phyloP scores from a whole-genome alignment of 2,888 invertebrate genomes.

The Zootermopsis nevadensis region DNA sequence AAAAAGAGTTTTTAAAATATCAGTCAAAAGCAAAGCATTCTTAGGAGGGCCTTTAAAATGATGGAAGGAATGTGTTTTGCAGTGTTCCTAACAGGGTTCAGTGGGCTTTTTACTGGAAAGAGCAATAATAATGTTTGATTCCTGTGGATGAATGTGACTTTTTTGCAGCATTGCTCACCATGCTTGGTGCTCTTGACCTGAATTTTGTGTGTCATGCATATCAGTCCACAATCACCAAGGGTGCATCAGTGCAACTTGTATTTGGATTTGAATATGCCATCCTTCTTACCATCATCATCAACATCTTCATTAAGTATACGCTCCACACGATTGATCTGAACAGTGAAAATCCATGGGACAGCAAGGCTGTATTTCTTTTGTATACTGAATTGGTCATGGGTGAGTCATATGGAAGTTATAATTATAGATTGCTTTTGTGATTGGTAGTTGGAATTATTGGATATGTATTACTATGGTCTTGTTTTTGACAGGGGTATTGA shows the following conservation, averaged over 20 bases:
- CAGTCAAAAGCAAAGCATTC: too few relatives aligned
- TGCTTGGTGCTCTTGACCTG: constrained; percentile 86
- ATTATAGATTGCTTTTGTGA: too few relatives aligned
- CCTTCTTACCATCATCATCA: constrained; percentile 90
- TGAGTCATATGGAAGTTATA: constrained; percentile 57
- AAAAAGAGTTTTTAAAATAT: too few relatives aligned
- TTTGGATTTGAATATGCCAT: constrained; percentile 99
- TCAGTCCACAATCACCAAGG: constrained; percentile 89
- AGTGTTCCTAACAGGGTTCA: too few relatives aligned
- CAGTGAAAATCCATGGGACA: constrained; percentile 98
- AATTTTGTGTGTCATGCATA: constrained; percentile 95
- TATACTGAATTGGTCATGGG: constrained; percentile 97
- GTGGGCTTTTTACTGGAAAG: too few relatives aligned
- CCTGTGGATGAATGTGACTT: neutral
- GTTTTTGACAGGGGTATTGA: too few relatives aligned
- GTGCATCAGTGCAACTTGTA: constrained; percentile 97
- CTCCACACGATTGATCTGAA: constrained; percentile 89
- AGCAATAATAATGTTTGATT: constrained; percentile 42
- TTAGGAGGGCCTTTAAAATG: too few relatives aligned
- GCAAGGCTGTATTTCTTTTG: constrained; percentile 96
- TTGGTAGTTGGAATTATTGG: too few relatives aligned
- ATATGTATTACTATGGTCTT: too few relatives aligned
- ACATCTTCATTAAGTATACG: constrained; percentile 92
- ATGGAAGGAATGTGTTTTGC: too few relatives aligned
- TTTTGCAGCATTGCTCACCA: constrained; percentile 72